Evolutionary conservation across 2,797 vertebrate species (phyloP), one percentile per base, ranked within the genome.

Genomic region (Falco rusticolus): DNA sequence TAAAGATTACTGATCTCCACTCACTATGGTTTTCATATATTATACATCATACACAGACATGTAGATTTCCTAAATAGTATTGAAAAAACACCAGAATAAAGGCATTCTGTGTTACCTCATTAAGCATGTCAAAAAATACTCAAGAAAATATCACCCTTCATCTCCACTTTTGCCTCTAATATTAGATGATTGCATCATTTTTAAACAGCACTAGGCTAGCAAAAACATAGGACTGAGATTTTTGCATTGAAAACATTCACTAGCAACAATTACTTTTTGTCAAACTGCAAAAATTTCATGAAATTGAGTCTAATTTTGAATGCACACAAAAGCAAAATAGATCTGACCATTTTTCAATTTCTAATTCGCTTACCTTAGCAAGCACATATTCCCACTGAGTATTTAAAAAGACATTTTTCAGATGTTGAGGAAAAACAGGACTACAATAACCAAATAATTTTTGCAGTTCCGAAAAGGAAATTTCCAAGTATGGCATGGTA

Each of bases 251-350:
- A 92, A 94, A 88, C 59, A 76, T 60, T 68, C 50, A 60, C 43
- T 19, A 72, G 45, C 50, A 94, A 72, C 82, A 86, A 84, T 85
- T 93, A 54, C 33, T 76, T 88, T 43, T 81, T 64, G 70, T 83
- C 84, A 87, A 89, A 74, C 20, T 47, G 64, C 43, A 45, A 77
- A 81, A 84, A n/a, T 13, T 29, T 86, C 2, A 7, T 29, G 57
- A 94, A 93, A 86, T 48, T 48, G 14, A 88, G 33, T 45, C 33
- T 93, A 22, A 91, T 72, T 94, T 79, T 82, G 50, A 88, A 88
- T 9, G 20, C 59, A 84, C 17, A 37, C 57, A 81, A 71, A 83
- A 93, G 31, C 54, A 85, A 70, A 94, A 80, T 64, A 83, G 45
- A 85, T 75, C 72, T 84, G 75, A 61, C 43, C 29, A 10, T 39